Evolutionary conservation across 2,113 vertebrate species (phyloP), one percentile per base, ranked within the genome.

Genomic region (Daphoenositta chrysoptera): DNA sequence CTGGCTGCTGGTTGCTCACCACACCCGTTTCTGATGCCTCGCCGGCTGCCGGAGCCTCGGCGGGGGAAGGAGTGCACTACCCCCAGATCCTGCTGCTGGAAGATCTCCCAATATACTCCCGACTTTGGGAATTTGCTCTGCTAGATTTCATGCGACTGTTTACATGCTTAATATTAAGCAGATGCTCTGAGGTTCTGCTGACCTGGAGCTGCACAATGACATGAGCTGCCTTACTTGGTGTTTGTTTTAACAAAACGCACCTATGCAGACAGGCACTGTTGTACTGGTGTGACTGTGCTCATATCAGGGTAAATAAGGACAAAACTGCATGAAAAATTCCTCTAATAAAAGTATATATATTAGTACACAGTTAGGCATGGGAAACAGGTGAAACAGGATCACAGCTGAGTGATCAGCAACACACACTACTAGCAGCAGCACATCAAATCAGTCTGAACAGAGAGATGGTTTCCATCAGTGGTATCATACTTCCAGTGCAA

Each of bases 301-400:
- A 1, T 15, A 68, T 37, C 19, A 21, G 35, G 40, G 40, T 45
- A 65, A 76, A 75, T 11, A 79, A 27, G 21, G 24, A 69, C 6
- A 80, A 93, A 95, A 65, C 30, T 54, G 66, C 60, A 93, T 50
- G 50, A 47, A 85, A 85, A 94, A 85, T 54, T n/a, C 18, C 28
- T 18, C 20, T 51, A 51, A 33, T 26, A 89, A n/a, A 82, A 88
- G 27, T 9, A 77, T 42, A 63, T 51, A 4, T 30, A 69, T 76
- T 47, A 72, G 22, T 56, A 71, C 24, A 50, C 28, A 56, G 82
- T 87, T 44, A 50, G 37, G 64, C 71, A 87, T 0, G 6, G 69
- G 76, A 75, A 96, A 89, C 94, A 94, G 95, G 95, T 97, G 96
- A 95, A 95, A 90, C 76, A 68, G 90, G 85, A 85, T 92, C 88